These are phyloP conservation scores for Sebastes baramenuke DNA, from an alignment of 2,797 vertebrate genomes.

Conservation along the genomic window DNA sequence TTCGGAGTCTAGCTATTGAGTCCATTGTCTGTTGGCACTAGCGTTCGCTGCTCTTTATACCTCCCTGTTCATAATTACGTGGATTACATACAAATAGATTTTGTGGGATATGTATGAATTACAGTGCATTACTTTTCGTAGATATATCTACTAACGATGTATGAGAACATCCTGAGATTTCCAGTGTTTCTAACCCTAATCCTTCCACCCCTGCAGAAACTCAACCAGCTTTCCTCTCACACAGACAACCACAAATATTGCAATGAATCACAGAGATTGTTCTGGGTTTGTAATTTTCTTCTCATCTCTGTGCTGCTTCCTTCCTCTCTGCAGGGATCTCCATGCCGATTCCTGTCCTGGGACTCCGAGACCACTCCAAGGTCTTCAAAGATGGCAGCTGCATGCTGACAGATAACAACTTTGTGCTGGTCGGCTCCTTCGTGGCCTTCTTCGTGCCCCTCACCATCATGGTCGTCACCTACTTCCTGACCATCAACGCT, in stretches of 20 bases:
- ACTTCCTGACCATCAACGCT: slow-evolving; percentile 92
- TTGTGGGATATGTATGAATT: no score
- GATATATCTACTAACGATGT: no score
- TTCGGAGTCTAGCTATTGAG: neutral
- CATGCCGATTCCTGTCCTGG: slow-evolving; percentile 94
- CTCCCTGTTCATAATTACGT: no score
- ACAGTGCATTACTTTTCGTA: no score
- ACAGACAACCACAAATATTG: neutral
- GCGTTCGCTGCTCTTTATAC: no score
- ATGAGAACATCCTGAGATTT: neutral
- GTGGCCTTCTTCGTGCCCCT: slow-evolving; percentile 96
- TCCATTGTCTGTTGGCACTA: neutral
- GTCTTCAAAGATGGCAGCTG: slow-evolving; percentile 93
- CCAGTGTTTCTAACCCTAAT: neutral
- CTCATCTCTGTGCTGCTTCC: slow-evolving; percentile 1
- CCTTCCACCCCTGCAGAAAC: neutral
- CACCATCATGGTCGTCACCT: slow-evolving; percentile 96
- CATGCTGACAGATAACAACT: slow-evolving; percentile 89
- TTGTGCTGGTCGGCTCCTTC: slow-evolving; percentile 93
- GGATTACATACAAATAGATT: no score
- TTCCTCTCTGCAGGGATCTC: slow-evolving; percentile 88
- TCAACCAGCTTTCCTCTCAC: neutral
- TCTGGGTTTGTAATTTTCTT: neutral
- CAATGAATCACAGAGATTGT: neutral
- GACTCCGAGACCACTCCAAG: slow-evolving; percentile 91